Base-by-base conservation (phyloP, 2,113 vertebrate species). In the Erinaceus europaeus region DNA sequence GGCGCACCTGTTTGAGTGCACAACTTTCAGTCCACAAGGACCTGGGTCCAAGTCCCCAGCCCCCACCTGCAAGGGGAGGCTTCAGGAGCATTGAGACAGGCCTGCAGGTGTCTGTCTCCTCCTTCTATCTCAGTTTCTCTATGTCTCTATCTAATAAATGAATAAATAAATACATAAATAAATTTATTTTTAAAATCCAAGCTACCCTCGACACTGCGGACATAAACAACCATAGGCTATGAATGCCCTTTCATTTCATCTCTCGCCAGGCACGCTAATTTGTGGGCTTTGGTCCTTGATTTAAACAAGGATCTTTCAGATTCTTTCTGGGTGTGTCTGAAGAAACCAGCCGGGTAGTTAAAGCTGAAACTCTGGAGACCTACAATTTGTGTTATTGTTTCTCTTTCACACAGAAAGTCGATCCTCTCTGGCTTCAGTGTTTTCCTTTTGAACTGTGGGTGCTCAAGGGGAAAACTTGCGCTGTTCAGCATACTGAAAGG, bases 351-450 rank as follows among this genome's bases (percentile, higher is more conserved):
- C 17, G 38, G 61, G 14, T 20, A 34, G 36, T 42, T 55, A 75
- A 36, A 72, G 18, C 2, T 34, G 62, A 25, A 68, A 34, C 57
- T 12, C 14, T 36, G 44, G 14, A 67, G 38, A 8, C 57, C 40
- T 59, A 44, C 7, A 32, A 25, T 67, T 85, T 68, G 65, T 71
- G 29, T 25, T 93, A 87, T 72, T 91, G 12, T 62, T 89, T 80
- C 71, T 69, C n/a, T 46, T 73, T 62, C 44, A 27, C 18, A 36
- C 53, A 78, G 88, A 78, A 84, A 84, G 48, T 18, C 46, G 17
- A 55, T 59, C 40, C 42, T 62, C 42, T 40, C n/a, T n/a, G n/a
- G 52, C 8, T 71, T 85, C 38, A 79, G 17, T 48, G 27, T 85
- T 93, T 78, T 44, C 42, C 57, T 71, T 84, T 78, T n/a, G 79